Evolutionary conservation across 2,888 invertebrate species (phyloP), one percentile per base, ranked within the genome.

Genomic region (Charanyca ferruginea): DNA sequence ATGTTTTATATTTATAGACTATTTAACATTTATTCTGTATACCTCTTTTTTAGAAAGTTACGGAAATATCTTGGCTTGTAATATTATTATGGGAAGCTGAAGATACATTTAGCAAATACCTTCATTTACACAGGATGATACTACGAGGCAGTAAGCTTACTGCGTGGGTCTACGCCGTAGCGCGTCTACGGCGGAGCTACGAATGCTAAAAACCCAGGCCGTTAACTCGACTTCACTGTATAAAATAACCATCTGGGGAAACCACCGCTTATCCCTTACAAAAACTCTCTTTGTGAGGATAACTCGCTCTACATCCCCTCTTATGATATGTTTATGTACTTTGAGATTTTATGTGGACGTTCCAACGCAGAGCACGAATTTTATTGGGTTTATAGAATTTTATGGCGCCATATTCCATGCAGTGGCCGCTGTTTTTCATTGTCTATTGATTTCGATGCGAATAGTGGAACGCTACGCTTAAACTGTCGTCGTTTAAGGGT

Each of bases 301-400:
- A 94, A 92, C 94, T 92, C 91, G 91, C 86, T 91, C 90, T 90
- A 90, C 89, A 92, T 90, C 93, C 93, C 93, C 93, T 90, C 94
- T 95, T 95, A 95, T 94, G 94, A 95, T 95, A 95, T 95, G 95
- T 95, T 95, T 95, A 95, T 94, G 95, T 95, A 94, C 94, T 94
- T 93, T 92, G 89, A 91, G 94, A 94, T 95, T 95, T 95, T 95
- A 95, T 95, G 94, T 91, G 95, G 91, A 91, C 93, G 93, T 95
- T 95, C 93, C 92, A 90, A 95, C 93, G 94, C 95, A 80, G 86
- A 89, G 94, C 95, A 95, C 95, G 95, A 94, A 90, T 94, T 95
- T 95, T 95, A 95, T 95, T 93, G 94, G 91, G 91, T 91, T 95
- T 94, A 94, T 95, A 95, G 94, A 95, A 94, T 95, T 95, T 95